Evolutionary conservation across 2,888 invertebrate species (phyloP).

Genomic region (Dendrolimus houi): DNA sequence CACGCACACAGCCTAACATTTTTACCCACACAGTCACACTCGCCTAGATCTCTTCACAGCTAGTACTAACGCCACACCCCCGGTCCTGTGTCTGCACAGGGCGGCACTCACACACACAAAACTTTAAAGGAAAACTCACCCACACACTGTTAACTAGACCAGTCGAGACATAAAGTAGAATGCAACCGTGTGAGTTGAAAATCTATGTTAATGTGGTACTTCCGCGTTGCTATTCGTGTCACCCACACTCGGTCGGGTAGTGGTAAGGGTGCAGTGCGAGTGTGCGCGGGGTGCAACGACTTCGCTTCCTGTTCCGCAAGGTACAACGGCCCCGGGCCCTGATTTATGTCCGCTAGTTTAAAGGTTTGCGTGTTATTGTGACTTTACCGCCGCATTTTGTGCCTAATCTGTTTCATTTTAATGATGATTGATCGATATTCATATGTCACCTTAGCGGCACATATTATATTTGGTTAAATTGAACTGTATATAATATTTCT

Average conservation of each 20-base stretch:
- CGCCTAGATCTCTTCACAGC: conserved; percentile 34
- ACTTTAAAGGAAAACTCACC: conserved; percentile 30
- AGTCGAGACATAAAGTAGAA: conserved; percentile 19
- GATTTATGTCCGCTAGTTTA: conserved; percentile 59
- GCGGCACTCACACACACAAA: conserved; percentile 51
- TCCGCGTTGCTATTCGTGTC: conserved; percentile 65
- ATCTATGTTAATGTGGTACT: conserved; percentile 67
- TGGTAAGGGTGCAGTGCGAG: conserved; percentile 16
- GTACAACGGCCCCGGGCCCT: conserved; percentile 64
- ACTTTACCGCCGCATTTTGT: conserved; percentile 45
- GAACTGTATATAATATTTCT: too few relatives aligned
- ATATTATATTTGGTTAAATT: not conserved
- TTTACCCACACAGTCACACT: conserved; percentile 25
- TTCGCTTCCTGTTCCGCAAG: conserved; percentile 61
- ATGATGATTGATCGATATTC: conserved; percentile 29
- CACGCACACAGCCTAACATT: conserved; percentile 16
- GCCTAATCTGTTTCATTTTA: conserved; percentile 21
- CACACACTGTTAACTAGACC: conserved; percentile 18
- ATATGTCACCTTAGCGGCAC: not conserved
- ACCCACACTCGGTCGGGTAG: conserved; percentile 34
- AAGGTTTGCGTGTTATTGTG: conserved; percentile 64
- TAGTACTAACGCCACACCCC: conserved; percentile 55
- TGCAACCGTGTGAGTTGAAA: conserved; percentile 44
- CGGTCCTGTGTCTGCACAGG: conserved; percentile 37
- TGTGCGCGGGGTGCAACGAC: conserved; percentile 69